Percentiles rank a stretch among this genome's conserved stretches.
Evolutionary conservation across 2,797 vertebrate species (phyloP).

Genomic region (Xenops minutus): DNA sequence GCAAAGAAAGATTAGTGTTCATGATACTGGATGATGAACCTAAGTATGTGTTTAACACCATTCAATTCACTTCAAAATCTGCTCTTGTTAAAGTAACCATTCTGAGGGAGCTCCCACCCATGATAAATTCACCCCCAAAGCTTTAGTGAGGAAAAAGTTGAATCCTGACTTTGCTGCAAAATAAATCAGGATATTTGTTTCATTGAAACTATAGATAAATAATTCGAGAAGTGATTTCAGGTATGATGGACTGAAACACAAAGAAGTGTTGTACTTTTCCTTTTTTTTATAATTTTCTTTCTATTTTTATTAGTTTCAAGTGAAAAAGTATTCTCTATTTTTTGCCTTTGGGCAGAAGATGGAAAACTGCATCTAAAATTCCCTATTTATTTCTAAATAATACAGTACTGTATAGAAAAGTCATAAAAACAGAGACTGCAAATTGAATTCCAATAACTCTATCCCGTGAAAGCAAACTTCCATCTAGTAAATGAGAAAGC

Average conservation of each 20-base stretch:
- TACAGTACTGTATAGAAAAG: constrained; percentile 49
- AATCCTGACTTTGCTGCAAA: background rate
- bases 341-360: constrained; percentile 24
- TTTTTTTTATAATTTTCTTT: background rate
- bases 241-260: background rate
- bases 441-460: constrained; percentile 68
- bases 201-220: background rate
- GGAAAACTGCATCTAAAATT: constrained; percentile 35
- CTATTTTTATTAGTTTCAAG: constrained; percentile 1
- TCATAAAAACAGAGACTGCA: constrained; percentile 57
- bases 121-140: background rate
- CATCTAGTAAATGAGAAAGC: constrained; percentile 59
- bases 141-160: background rate
- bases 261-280: background rate
- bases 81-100: background rate
- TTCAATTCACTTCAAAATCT: background rate
- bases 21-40: background rate
- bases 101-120: background rate
- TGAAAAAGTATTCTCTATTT: background rate
- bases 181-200: background rate
- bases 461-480: constrained; percentile 50
- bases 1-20: background rate
- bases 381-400: constrained; percentile 55
- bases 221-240: background rate
- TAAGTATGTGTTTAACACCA: background rate